A percentile compares a stretch with the other conserved stretches of the same genome.
Conservation (phyloP, 2,888 invertebrate genomes). For the Heliconius charithonia region DNA sequence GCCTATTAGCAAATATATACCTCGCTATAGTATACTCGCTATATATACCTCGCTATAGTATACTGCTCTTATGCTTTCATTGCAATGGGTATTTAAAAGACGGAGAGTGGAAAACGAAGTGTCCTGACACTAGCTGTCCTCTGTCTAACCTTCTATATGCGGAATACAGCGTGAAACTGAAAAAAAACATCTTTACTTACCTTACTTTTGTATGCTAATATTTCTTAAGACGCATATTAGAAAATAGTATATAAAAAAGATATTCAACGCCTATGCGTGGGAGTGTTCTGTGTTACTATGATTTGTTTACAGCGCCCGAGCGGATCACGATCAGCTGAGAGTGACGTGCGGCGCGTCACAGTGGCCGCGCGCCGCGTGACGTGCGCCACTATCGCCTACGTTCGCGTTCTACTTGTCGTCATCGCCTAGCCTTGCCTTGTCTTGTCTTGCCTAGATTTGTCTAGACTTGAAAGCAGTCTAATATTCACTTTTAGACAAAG, state of each 20-base stretch:
- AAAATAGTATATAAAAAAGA: slow-evolving; percentile 11
- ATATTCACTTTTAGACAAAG: slow-evolving; percentile 15
- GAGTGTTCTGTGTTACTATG: slow-evolving; percentile 69
- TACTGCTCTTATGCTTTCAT: too few relatives aligned
- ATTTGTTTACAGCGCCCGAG: slow-evolving; percentile 76
- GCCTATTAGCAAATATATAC: slow-evolving; percentile 36
- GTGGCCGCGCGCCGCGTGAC: slow-evolving; percentile 45
- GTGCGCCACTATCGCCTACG: slow-evolving; percentile 34
- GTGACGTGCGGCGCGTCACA: slow-evolving; percentile 65
- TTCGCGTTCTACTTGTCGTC: slow-evolving; percentile 32
- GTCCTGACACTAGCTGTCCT: not conserved
- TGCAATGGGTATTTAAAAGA: not conserved
- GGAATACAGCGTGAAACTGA: too few relatives aligned
- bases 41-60: not conserved
- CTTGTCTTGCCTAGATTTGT: not conserved
- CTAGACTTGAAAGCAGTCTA: not conserved
- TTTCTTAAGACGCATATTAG: not conserved
- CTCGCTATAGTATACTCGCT: too few relatives aligned
- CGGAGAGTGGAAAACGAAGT: not conserved
- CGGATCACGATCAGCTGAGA: slow-evolving; percentile 74
- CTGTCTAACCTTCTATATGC: not conserved
- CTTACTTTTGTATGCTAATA: slow-evolving; percentile 21
- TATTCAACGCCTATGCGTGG: slow-evolving; percentile 60
- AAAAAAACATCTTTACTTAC: not conserved
- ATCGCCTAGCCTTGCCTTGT: slow-evolving; percentile 28